phyloP scores from a whole-genome alignment of 2,113 vertebrate species.

The Rhinopomastus cyanomelas region DNA sequence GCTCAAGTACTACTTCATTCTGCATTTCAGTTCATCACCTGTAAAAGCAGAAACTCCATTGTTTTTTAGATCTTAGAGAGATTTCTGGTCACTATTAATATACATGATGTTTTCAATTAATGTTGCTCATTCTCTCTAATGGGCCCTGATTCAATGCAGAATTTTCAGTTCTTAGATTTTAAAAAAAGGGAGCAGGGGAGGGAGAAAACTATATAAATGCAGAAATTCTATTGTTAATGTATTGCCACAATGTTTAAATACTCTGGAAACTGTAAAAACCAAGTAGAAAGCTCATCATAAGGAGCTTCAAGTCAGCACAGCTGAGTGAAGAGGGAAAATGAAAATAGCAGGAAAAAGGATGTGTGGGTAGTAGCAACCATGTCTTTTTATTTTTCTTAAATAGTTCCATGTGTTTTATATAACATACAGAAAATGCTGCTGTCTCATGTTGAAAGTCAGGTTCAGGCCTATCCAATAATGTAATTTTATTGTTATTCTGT shows the following conservation, averaged over 20 bases:
- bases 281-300: neutral
- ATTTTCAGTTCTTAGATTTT: neutral
- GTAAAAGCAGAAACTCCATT: neutral
- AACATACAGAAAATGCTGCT: neutral
- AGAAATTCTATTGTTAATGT: neutral
- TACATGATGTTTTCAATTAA: neutral
- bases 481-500: neutral
- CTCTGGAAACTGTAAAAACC: neutral
- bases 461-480: neutral
- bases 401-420: neutral
- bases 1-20: neutral
- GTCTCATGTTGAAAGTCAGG: neutral
- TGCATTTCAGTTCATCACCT: neutral
- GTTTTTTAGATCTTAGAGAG: neutral
- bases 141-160: neutral
- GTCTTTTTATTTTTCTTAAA: neutral
- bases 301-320: neutral
- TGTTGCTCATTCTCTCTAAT: neutral
- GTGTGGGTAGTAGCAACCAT: neutral
- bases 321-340: neutral
- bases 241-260: neutral
- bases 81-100: neutral
- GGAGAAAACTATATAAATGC: neutral
- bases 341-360: neutral
- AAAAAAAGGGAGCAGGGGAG: neutral